A percentile compares a stretch with the other conserved stretches of the same genome.
Evolutionary conservation across 2,113 vertebrate genomes (phyloP).

Genomic region (Zosterops pallidus): DNA sequence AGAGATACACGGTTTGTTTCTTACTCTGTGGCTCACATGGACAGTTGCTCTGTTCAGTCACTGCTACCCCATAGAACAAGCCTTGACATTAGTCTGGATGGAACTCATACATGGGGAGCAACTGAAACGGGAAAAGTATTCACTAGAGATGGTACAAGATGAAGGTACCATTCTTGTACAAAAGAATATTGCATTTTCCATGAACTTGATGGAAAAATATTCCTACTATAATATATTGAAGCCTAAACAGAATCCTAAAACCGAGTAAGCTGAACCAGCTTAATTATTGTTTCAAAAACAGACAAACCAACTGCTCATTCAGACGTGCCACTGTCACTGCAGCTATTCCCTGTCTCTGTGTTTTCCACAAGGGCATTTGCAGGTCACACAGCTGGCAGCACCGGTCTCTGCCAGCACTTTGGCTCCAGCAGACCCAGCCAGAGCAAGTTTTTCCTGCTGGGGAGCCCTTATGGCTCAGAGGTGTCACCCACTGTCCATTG

Average conservation of each 20-base stretch:
- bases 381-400: neutral
- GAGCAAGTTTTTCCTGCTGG: neutral
- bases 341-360: neutral
- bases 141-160: neutral
- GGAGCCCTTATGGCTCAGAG: rapidly evolving
- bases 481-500: rapidly evolving
- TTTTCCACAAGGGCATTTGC: neutral
- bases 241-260: neutral
- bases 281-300: neutral
- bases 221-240: neutral
- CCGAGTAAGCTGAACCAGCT: neutral
- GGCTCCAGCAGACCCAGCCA: rapidly evolving
- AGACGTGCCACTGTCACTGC: neutral
- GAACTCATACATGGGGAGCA: neutral
- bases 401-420: rapidly evolving
- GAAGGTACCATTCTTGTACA: neutral
- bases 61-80: rapidly evolving
- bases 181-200: neutral
- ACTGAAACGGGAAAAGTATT: neutral
- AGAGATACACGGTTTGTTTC: rapidly evolving
- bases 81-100: rapidly evolving
- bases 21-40: neutral
- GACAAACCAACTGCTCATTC: rapidly evolving
- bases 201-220: neutral
- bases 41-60: rapidly evolving